Evolutionary conservation across 1,140 invertebrate genomes (phyloP).

Genomic region (Stegodyphus mimosarum): DNA sequence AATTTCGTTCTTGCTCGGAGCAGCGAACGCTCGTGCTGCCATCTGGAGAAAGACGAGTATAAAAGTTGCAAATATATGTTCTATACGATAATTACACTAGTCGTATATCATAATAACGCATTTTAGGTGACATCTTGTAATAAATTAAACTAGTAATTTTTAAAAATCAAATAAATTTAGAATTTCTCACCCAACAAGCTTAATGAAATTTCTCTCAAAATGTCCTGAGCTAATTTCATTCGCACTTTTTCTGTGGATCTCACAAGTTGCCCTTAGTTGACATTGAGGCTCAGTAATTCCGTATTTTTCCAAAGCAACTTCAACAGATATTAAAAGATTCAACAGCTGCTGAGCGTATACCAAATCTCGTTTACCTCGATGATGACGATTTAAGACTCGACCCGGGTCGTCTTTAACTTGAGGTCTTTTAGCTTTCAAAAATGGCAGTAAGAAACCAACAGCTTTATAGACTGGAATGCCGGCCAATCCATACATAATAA

Average conservation of each 20-base stretch:
- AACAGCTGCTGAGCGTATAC: slow-evolving; percentile 44
- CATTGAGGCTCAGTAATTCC: slow-evolving; percentile 46
- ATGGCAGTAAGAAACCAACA: slow-evolving; percentile 8
- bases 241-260: slow-evolving; percentile 32
- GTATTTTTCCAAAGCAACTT: slow-evolving; percentile 34
- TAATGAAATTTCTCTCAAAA: slow-evolving; percentile 36
- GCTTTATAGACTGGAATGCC: slow-evolving; percentile 44
- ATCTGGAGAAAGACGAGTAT: no score
- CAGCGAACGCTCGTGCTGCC: no score
- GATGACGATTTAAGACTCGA: neutral
- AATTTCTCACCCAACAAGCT: slow-evolving; percentile 40
- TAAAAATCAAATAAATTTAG: neutral
- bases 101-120: no score
- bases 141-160: no score
- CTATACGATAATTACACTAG: no score
- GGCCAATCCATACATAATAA: slow-evolving; percentile 43
- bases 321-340: slow-evolving; percentile 29
- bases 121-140: no score
- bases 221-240: neutral
- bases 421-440: neutral
- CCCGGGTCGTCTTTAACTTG: neutral
- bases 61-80: no score
- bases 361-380: slow-evolving; percentile 19
- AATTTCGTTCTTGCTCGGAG: no score
- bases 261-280: slow-evolving; percentile 44